Conservation (phyloP, 2,113 vertebrate species). For the Bujurquina vittata region DNA sequence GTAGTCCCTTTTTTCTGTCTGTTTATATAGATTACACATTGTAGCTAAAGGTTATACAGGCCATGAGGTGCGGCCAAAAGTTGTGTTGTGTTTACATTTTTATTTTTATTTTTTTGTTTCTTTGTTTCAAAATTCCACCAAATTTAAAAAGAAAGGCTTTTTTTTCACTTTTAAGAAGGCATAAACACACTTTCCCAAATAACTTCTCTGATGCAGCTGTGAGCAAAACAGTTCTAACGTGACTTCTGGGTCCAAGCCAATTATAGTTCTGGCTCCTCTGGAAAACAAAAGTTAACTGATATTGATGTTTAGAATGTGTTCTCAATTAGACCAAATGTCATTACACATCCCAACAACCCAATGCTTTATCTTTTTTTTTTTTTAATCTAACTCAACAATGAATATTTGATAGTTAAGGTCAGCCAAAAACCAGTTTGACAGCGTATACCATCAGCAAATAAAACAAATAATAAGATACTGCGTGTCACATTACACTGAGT, state of each 20-base stretch:
- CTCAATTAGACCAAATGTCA: neutral
- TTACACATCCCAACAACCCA: neutral
- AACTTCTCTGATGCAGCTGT: constrained; percentile 20
- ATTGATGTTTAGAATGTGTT: neutral
- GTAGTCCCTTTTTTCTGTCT: constrained; percentile 20
- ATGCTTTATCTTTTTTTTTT: neutral
- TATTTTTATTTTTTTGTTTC: neutral
- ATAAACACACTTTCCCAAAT: neutral
- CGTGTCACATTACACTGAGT: constrained; percentile 29
- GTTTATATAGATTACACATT: neutral
- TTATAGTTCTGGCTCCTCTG: neutral
- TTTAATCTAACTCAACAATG: neutral
- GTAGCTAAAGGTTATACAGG: neutral
- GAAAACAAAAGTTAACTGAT: neutral
- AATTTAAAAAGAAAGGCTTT: neutral
- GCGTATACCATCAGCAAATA: constrained; percentile 14
- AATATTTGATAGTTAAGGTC: constrained; percentile 62
- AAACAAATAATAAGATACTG: constrained; percentile 24
- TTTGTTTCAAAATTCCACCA: neutral
- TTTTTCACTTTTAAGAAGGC: neutral
- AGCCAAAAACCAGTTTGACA: constrained; percentile 48
- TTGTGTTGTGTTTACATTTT: neutral
- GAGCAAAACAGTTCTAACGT: neutral
- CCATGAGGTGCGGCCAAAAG: neutral
- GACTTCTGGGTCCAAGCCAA: neutral